These are phyloP conservation scores for Noturus placidus DNA, from an alignment of 2,113 vertebrate genomes.

Conservation along the genomic window DNA sequence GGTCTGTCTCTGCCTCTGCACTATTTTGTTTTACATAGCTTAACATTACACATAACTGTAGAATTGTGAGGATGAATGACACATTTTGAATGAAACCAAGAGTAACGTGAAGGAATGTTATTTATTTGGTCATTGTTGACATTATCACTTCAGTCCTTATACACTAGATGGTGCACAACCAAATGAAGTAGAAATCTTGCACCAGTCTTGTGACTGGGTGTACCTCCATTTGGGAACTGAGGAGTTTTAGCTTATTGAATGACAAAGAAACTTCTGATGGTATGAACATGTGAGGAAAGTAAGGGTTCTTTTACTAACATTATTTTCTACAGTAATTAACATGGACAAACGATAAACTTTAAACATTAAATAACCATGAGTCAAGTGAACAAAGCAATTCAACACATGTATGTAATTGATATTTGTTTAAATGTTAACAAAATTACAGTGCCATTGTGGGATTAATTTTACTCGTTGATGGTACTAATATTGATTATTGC, in stretches of 20 bases:
- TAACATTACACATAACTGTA: neutral
- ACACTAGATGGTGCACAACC: conserved; percentile 9
- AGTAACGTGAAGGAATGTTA: neutral
- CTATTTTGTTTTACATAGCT: neutral
- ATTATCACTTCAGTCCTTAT: neutral
- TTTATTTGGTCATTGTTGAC: neutral
- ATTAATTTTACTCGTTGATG: neutral
- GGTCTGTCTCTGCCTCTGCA: conserved; percentile 44
- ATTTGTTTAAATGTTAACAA: neutral
- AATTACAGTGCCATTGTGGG: neutral
- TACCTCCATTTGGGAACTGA: neutral
- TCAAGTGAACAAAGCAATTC: neutral
- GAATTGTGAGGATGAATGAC: neutral
- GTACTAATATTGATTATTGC: neutral
- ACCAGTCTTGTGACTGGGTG: neutral
- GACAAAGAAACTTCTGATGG: neutral
- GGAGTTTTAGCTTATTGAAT: neutral
- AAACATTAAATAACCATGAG: neutral
- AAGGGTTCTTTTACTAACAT: neutral
- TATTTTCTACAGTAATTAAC: neutral
- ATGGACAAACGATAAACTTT: neutral
- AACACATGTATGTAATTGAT: neutral
- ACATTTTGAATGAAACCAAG: neutral
- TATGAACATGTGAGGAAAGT: neutral
- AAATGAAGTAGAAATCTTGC: neutral